Percentiles rank a stretch among this genome's conserved stretches.
phyloP scores from a whole-genome alignment of 35 echinoderm and acorn worm species.

The Strongylocentrotus purpuratus region DNA sequence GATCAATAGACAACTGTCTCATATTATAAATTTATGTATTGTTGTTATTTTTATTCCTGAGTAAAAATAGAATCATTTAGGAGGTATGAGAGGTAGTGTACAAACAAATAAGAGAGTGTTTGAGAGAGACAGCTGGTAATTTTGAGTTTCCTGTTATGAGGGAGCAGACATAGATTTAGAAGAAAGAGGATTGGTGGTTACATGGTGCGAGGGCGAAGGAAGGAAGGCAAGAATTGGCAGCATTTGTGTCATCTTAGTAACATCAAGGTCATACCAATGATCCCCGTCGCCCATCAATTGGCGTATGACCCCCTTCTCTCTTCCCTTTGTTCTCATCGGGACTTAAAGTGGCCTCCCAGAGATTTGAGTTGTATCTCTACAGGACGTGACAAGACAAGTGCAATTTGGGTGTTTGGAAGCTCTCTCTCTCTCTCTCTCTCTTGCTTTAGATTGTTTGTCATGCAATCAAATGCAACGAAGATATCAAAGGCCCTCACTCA shows the following conservation, averaged over 20 bases:
- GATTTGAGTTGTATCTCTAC: not conserved
- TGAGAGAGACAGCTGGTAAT: slow-evolving; percentile 26
- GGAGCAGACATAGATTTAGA: not conserved
- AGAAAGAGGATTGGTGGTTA: slow-evolving; percentile 35
- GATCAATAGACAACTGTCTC: no score
- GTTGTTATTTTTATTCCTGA: not conserved
- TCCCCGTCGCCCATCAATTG: not conserved
- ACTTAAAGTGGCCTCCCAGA: not conserved
- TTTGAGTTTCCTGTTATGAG: slow-evolving; percentile 43
- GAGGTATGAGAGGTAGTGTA: not conserved
- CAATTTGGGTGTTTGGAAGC: slow-evolving; percentile 15
- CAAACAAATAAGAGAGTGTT: not conserved
- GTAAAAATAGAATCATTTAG: not conserved
- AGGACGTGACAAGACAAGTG: slow-evolving; percentile 48
- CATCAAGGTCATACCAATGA: slow-evolving; percentile 36
- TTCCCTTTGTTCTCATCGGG: not conserved
- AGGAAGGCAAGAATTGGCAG: slow-evolving; percentile 48
- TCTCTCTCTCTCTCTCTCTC: not conserved
- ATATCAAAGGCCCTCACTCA: not conserved
- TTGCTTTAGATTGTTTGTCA: slow-evolving; percentile 12
- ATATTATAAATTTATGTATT: not conserved
- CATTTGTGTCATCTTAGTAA: slow-evolving; percentile 50
- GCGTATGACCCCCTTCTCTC: slow-evolving; percentile 24
- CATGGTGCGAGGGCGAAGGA: slow-evolving; percentile 46
- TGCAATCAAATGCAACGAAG: not conserved